A percentile compares a stretch with the other conserved stretches of the same genome.
phyloP scores from a whole-genome alignment of 2,888 invertebrate species.

The Choristoneura rosaceana region DNA sequence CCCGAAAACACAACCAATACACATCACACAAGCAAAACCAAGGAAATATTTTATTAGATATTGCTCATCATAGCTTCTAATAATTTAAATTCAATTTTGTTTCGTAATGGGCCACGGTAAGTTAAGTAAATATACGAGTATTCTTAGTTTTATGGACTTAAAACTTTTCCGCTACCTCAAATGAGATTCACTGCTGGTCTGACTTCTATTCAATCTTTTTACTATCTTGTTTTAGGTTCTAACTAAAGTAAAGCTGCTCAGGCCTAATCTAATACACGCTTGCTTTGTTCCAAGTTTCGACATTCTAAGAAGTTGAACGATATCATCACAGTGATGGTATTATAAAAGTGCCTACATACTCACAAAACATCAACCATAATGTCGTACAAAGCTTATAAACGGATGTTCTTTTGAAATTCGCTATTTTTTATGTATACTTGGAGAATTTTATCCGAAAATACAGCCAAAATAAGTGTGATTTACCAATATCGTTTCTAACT shows the following conservation, averaged over 20 bases:
- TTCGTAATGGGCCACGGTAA: too few relatives aligned
- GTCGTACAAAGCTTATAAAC: not conserved
- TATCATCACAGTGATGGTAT: not conserved
- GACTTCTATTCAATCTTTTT: too few relatives aligned
- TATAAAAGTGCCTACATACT: not conserved
- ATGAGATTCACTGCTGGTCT: too few relatives aligned
- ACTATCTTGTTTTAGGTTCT: not conserved
- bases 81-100: too few relatives aligned
- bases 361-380: not conserved
- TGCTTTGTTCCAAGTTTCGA: not conserved
- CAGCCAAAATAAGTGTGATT: slow-evolving; percentile 14
- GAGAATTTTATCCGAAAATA: slow-evolving; percentile 9
- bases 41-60: too few relatives aligned
- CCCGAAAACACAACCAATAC: too few relatives aligned
- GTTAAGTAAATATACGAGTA: too few relatives aligned
- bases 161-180: too few relatives aligned
- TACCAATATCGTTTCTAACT: slow-evolving; percentile 10
- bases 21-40: not conserved
- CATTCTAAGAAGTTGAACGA: too few relatives aligned
- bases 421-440: slow-evolving; percentile 2
- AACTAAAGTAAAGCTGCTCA: not conserved
- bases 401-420: not conserved
- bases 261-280: not conserved
- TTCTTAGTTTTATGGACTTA: too few relatives aligned
- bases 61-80: too few relatives aligned